Conservation (phyloP, 2,888 invertebrate species). For the Thereva unica region DNA sequence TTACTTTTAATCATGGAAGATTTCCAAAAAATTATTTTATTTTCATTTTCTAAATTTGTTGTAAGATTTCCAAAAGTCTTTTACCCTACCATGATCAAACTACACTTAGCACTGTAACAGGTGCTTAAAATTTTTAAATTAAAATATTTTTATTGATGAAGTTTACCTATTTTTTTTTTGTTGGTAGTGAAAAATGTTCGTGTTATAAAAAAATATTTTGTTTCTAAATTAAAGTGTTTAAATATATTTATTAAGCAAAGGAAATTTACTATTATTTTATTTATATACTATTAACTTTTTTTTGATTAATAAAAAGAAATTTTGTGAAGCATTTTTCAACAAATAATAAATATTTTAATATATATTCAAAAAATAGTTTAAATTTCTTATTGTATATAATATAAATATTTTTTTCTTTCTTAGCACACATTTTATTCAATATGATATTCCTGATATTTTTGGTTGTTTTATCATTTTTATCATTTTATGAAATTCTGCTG, state of each 20-base stretch:
- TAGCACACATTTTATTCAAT: conserved; percentile 46
- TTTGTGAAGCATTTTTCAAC: too few relatives aligned
- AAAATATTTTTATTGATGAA: neutral
- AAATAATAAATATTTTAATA: conserved; percentile 19
- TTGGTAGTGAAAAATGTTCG: too few relatives aligned
- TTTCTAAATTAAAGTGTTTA: too few relatives aligned
- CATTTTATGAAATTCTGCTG: neutral
- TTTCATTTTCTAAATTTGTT: too few relatives aligned
- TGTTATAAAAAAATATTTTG: too few relatives aligned
- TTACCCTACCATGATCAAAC: neutral
- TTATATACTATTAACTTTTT: too few relatives aligned
- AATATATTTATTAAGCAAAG: too few relatives aligned
- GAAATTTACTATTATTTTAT: too few relatives aligned
- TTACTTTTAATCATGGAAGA: too few relatives aligned
- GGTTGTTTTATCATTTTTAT: conserved; percentile 49
- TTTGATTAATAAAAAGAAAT: too few relatives aligned
- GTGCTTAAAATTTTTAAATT: conserved; percentile 13
- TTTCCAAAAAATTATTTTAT: too few relatives aligned
- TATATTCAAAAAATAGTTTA: conserved; percentile 22
- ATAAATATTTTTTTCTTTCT: conserved; percentile 16
- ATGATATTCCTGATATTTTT: conserved; percentile 59
- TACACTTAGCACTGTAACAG: conserved; percentile 34
- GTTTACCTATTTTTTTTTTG: conserved; percentile 1
- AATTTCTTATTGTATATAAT: conserved; percentile 16
- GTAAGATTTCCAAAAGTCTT: too few relatives aligned